These are phyloP conservation scores for Chromoteleia sp. DNA, from an alignment of 2,888 invertebrate species.

Conservation along the genomic window DNA sequence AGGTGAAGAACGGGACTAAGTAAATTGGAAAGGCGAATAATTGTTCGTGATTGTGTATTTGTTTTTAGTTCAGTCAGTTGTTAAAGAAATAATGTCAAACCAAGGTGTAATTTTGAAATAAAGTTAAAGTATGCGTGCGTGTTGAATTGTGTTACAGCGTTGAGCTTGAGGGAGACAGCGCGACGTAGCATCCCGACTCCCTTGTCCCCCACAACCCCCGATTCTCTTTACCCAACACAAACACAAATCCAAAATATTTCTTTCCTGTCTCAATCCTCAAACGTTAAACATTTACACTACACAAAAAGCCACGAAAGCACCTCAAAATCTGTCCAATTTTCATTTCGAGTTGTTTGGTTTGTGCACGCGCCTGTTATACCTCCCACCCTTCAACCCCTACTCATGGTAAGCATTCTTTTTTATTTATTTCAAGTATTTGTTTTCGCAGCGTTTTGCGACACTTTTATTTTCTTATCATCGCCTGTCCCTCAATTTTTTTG, in stretches of 20 bases:
- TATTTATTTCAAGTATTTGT: constrained; percentile 82
- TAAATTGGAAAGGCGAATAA: constrained; percentile 7
- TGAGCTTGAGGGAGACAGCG: constrained; percentile 85
- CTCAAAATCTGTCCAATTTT: constrained; percentile 83
- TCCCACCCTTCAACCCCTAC: constrained; percentile 84
- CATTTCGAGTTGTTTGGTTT: constrained; percentile 85
- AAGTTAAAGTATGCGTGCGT: constrained; percentile 80
- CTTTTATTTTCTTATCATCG: constrained; percentile 50
- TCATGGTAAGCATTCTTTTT: constrained; percentile 85
- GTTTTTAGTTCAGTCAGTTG: no score
- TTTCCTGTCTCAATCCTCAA: constrained; percentile 13
- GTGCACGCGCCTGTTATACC: constrained; percentile 85
- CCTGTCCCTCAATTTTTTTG: constrained; percentile 28
- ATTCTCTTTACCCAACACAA: constrained; percentile 1
- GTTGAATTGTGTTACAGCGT: constrained; percentile 85
- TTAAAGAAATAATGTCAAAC: constrained; percentile 27
- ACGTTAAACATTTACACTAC: constrained; percentile 30
- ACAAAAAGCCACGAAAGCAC: constrained; percentile 74
- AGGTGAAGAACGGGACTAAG: no score
- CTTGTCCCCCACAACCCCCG: constrained; percentile 66
- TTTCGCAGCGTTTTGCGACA: constrained; percentile 63
- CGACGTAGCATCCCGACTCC: constrained; percentile 82
- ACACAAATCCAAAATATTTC: constrained; percentile 19
- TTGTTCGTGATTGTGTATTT: not conserved
- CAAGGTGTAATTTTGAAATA: constrained; percentile 22